Evolutionary conservation across 2,113 vertebrate genomes (phyloP).

Genomic region (Emydocephalus ijimae): DNA sequence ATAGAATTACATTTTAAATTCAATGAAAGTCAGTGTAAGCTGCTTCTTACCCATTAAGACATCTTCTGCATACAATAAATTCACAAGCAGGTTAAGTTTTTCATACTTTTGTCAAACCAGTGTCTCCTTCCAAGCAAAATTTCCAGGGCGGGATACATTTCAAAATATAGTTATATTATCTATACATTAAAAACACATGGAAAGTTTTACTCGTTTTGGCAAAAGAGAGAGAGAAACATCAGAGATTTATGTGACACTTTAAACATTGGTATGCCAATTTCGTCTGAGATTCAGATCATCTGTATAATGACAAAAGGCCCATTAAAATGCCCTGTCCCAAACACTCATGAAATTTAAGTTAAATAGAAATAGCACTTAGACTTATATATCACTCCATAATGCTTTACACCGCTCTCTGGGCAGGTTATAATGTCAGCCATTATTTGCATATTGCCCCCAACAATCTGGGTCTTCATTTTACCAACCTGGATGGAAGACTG

Average conservation of each 20-base stretch:
- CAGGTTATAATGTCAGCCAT: neutral
- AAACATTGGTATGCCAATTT: neutral
- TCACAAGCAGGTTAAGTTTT: neutral
- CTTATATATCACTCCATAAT: neutral
- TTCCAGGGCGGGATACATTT: neutral
- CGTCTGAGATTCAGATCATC: neutral
- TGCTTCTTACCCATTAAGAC: neutral
- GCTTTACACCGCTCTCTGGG: neutral
- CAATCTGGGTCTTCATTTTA: neutral
- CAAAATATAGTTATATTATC: neutral
- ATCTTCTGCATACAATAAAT: neutral
- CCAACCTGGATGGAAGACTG: neutral
- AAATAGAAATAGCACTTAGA: neutral
- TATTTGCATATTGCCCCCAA: neutral
- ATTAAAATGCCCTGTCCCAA: neutral
- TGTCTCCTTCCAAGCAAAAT: neutral
- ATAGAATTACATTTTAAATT: neutral
- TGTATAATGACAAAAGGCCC: neutral
- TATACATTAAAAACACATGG: neutral
- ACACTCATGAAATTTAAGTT: neutral
- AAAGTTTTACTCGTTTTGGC: neutral
- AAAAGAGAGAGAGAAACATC: neutral
- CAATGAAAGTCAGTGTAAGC: neutral
- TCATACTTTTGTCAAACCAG: neutral
- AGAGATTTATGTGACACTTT: neutral